Conservation (phyloP, 2,888 invertebrate genomes). For the Cephonodes hylas region DNA sequence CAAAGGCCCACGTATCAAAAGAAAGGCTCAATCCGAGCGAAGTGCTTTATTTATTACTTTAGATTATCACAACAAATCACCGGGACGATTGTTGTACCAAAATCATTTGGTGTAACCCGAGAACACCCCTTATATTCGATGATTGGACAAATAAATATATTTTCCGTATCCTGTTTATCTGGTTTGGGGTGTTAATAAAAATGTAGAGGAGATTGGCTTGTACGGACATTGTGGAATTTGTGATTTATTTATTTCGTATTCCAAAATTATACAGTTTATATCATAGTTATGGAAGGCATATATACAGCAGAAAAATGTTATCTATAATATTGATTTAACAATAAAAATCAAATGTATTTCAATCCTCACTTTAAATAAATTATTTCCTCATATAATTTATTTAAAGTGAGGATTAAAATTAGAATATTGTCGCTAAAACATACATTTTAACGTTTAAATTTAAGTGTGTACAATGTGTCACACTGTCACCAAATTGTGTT, state of each 20-base stretch:
- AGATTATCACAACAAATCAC: conserved; percentile 81
- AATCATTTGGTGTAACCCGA: conserved; percentile 78
- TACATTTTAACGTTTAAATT: too few species aligned
- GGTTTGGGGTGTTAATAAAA: conserved; percentile 80
- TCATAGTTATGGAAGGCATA: not conserved
- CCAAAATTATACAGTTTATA: not conserved
- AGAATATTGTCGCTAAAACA: too few species aligned
- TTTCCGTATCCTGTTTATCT: conserved; percentile 80
- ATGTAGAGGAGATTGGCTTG: conserved; percentile 63
- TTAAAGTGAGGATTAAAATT: too few species aligned
- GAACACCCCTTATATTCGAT: conserved; percentile 78
- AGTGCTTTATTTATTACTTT: conserved; percentile 75
- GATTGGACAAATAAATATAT: conserved; percentile 81
- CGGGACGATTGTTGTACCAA: conserved; percentile 59
- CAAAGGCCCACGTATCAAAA: conserved; percentile 36
- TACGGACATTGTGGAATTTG: not conserved
- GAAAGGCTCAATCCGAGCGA: conserved; percentile 75
- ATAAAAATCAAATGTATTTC: too few species aligned
- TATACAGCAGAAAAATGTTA: too few species aligned
- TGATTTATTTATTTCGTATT: not conserved
- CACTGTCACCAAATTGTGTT: too few species aligned
- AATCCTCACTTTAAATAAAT: too few species aligned
- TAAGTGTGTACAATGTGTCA: too few species aligned
- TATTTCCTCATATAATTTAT: too few species aligned
- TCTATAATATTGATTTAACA: too few species aligned